Percentiles rank a stretch among this genome's conserved stretches.
phyloP scores from a whole-genome alignment of 2,797 vertebrate genomes.

The Adelosebastes latens region DNA sequence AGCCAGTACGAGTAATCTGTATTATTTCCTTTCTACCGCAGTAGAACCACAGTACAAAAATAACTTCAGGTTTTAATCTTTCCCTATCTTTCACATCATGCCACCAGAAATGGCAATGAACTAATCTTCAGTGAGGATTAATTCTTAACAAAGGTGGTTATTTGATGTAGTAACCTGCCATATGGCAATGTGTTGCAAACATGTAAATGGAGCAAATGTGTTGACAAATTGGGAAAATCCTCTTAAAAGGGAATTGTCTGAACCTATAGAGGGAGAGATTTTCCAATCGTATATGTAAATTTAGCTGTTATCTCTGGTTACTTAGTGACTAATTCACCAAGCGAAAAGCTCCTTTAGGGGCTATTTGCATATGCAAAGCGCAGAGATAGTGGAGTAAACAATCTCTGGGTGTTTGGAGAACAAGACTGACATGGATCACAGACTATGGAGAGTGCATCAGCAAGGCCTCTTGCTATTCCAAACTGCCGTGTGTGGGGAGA shows the following conservation, averaged over 20 bases:
- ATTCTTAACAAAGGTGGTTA: slow-evolving; percentile 10
- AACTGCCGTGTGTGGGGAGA: slow-evolving; percentile 24
- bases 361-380: slow-evolving; percentile 70
- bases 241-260: slow-evolving; percentile 26
- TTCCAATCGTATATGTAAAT: slow-evolving; percentile 21
- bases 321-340: slow-evolving; percentile 61
- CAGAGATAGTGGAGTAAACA: slow-evolving; percentile 51
- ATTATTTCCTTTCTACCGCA: neutral
- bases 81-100: neutral
- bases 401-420: slow-evolving; percentile 35
- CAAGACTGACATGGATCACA: slow-evolving; percentile 61
- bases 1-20: neutral
- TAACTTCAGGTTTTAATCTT: neutral
- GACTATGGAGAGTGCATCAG: slow-evolving; percentile 46
- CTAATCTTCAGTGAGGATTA: slow-evolving; percentile 7
- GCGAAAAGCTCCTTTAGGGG: slow-evolving; percentile 42
- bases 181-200: slow-evolving; percentile 21
- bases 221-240: slow-evolving; percentile 42
- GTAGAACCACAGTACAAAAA: neutral
- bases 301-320: slow-evolving; percentile 56
- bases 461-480: slow-evolving; percentile 35
- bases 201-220: slow-evolving; percentile 10
- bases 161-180: neutral
- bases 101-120: neutral
- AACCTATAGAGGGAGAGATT: slow-evolving; percentile 23